Evolutionary conservation across 2,888 invertebrate species (phyloP).

Genomic region (Ophonus ardosiacus): DNA sequence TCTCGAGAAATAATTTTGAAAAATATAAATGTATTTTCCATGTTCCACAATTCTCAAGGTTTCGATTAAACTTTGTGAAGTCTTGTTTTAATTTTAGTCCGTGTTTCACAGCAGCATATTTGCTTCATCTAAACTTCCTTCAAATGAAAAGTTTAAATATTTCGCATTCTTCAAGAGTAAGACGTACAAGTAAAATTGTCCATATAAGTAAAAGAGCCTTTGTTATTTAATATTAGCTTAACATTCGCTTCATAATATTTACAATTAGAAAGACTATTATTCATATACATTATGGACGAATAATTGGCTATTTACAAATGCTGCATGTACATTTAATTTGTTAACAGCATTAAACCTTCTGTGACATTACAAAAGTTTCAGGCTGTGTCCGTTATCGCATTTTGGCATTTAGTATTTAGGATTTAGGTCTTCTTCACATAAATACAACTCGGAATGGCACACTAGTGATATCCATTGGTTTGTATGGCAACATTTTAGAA

Average conservation of each 20-base stretch:
- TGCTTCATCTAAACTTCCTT: constrained; percentile 20
- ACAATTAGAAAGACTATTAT: neutral
- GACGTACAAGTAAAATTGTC: neutral
- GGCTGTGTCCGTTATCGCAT: no score
- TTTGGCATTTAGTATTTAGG: no score
- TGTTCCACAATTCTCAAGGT: constrained; percentile 35
- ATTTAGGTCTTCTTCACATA: no score
- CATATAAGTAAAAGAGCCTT: neutral
- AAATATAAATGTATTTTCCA: constrained; percentile 37
- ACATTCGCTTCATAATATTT: neutral
- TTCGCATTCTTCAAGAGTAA: constrained; percentile 24
- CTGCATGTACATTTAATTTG: no score
- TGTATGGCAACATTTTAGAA: no score
- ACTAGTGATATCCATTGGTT: no score
- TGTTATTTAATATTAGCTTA: neutral
- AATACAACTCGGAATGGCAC: no score
- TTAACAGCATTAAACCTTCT: no score
- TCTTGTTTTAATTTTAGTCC: constrained; percentile 37
- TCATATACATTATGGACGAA: no score
- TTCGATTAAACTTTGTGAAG: constrained; percentile 25
- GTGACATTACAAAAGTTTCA: no score
- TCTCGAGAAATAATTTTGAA: neutral
- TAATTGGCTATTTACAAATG: no score
- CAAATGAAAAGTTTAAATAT: constrained; percentile 38
- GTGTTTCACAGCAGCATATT: constrained; percentile 28